These are phyloP conservation scores for Passer domesticus DNA, from an alignment of 2,113 vertebrate genomes.

Conservation along the genomic window DNA sequence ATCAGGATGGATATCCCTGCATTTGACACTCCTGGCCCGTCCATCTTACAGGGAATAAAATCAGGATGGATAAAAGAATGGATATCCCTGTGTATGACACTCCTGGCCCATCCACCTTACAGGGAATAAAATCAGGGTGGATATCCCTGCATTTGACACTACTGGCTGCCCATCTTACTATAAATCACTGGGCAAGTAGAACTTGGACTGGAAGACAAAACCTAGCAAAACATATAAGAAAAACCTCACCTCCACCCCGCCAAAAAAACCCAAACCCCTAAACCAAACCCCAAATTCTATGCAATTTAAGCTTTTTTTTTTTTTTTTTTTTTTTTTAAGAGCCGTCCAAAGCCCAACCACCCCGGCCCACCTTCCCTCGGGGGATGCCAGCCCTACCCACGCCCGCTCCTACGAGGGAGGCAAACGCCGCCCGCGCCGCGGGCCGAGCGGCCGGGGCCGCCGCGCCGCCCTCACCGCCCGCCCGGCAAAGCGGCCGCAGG, in stretches of 20 bases:
- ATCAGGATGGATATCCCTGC: not conserved
- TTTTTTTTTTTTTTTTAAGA: not conserved
- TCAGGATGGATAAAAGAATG: no score
- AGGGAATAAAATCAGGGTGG: not conserved
- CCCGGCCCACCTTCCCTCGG: fast-evolving
- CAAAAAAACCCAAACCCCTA: not conserved
- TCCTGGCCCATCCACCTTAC: fast-evolving
- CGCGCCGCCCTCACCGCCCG: not conserved
- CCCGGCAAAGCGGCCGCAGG: not conserved
- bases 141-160: fast-evolving
- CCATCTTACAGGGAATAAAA: not conserved
- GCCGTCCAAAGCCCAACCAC: not conserved
- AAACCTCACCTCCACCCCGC: not conserved
- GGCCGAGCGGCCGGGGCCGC: not conserved
- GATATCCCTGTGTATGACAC: fast-evolving
- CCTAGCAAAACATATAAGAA: not conserved
- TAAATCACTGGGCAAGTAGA: fast-evolving
- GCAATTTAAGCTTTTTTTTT: no score
- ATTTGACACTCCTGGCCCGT: not conserved
- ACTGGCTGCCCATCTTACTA: not conserved
- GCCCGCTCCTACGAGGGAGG: not conserved
- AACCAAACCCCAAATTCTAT: not conserved
- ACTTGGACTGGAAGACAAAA: not conserved
- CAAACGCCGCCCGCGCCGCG: not conserved
- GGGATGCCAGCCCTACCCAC: not conserved